Evolutionary conservation across 2,888 invertebrate species (phyloP), one percentile per base, ranked within the genome.

Genomic region (Seira musarum): DNA sequence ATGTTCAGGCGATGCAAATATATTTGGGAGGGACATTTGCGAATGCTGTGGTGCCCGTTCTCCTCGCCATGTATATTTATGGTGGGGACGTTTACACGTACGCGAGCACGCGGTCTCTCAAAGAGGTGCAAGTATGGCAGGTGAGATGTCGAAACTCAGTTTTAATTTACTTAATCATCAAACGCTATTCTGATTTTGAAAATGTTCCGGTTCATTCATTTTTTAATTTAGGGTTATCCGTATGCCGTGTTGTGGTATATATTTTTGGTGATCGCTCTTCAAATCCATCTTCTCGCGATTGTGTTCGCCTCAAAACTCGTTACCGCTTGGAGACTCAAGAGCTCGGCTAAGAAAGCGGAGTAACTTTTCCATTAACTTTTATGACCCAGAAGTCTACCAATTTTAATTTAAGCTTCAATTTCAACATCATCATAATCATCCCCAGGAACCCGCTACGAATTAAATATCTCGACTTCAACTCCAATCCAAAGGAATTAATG

Each of bases 241-340:
- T 95, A 97, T 88, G 96, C 96, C 17, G 90, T 97, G 25, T 91
- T 98, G 81, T 97, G 97, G 97, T 96, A 96, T 89, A 94, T 94
- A 80, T 98, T 97, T 89, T 93, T 97, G 83, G 90, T 95, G 64
- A 90, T 95, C 13, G 96, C 95, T 5, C 91, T 95, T 57, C 98
- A 98, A 91, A 93, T 98, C 70, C 97, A 97, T 89, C 91, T 92
- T 84, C 96, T 96, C 90, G 95, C 96, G 71, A 88, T 96, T 49
- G 93, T 94, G 89, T 96, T 96, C 89, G 93, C 95, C 13, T 93
- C 92, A 90, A 95, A 93, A 88, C 91, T 97, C 83, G 91, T 96
- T 82, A 91, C 92, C 83, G 95, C 95, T 76, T 97, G 96, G 97
- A 93, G 93, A 88, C 73, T 84, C 60, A 86, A 85, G 64, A 78